A percentile compares a stretch with the other conserved stretches of the same genome.
Conservation (phyloP, 2,797 vertebrate genomes). For the Helostoma temminkii region DNA sequence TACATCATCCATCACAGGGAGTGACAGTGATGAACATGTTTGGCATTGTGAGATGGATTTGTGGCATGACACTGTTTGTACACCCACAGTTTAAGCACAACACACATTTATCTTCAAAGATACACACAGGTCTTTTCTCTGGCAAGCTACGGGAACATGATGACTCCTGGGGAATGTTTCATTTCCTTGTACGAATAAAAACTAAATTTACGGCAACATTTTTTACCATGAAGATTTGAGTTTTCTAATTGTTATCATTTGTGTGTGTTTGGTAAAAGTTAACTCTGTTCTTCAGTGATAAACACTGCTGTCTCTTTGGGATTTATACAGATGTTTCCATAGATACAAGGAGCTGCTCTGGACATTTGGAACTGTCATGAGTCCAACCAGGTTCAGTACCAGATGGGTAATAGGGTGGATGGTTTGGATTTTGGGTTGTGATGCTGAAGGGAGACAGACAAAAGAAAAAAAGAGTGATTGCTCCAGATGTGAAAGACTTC, state of each 20-base stretch:
- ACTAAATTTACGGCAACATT: conserved; percentile 12
- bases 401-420: conserved; percentile 3
- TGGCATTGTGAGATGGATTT: conserved; percentile 64
- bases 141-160: conserved; percentile 16
- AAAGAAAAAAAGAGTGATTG: conserved; percentile 11
- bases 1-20: conserved; percentile 57
- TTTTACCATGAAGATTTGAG: conserved; percentile 4
- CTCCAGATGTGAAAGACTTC: conserved; percentile 67
- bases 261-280: conserved; percentile 1
- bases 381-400: conserved; percentile 26
- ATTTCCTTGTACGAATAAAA: conserved; percentile 46
- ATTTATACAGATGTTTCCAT: conserved; percentile 28
- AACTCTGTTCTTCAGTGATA: not conserved
- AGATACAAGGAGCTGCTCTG: conserved; percentile 32
- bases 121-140: conserved; percentile 7
- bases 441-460: conserved; percentile 16
- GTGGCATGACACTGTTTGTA: conserved; percentile 67
- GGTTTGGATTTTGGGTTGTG: conserved; percentile 26
- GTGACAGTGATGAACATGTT: conserved; percentile 61
- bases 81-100: conserved; percentile 64
- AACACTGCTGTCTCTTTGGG: not conserved
- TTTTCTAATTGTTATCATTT: conserved; percentile 4
- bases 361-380: conserved; percentile 10
- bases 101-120: conserved; percentile 14
- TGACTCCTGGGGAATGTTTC: conserved; percentile 38